Evolutionary conservation across 2,797 vertebrate genomes (phyloP), one percentile per base, ranked within the genome.

Genomic region (Heteromormyrus szaboi): DNA sequence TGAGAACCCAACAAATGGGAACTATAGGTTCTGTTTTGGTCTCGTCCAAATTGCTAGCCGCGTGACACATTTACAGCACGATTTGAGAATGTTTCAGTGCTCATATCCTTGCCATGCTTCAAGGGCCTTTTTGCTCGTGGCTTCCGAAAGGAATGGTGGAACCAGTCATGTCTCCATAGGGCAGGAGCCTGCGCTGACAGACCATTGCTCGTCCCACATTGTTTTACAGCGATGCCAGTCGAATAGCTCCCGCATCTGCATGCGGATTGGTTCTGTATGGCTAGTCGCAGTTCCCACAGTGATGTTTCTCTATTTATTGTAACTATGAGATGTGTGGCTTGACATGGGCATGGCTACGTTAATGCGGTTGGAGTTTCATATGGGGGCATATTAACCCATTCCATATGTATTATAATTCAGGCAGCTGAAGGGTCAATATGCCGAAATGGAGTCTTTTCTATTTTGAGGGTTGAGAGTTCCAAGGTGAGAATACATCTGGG

Each of bases 401-500:
- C 48, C 22, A 51, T 44, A 59, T 65, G 56, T 22, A 89, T 89
- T 85, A 85, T 85, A 50, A 89, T 89, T 62, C 50, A 25, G 41
- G 54, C 72, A 90, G n/a, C 84, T 88, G 37, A 88, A 88, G 83
- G 88, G 85, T 89, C 44, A 89, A 50, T 85, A 48, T 53, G 59
- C 48, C 44, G 85, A 87, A 84, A 53, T 50, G 9, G 44, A 54
- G 48, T 85, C 53, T 2, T 83, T 81, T 87, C 22, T 81, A 53
- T 88, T 88, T 88, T 53, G 65, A 50, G 68, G 85, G 86, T 88
- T 88, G 17, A 88, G 46, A 90, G 92, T 91, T 93, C 88, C 86
- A 91, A 93, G 90, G 92, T 94, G 94, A 92, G 91, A 85, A 89
- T 91, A 92, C 90, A 93, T 89, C 91, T 90, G 91, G 89, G 90